phyloP scores from a whole-genome alignment of 2,888 invertebrate species.

The Dolichomitus sp. region DNA sequence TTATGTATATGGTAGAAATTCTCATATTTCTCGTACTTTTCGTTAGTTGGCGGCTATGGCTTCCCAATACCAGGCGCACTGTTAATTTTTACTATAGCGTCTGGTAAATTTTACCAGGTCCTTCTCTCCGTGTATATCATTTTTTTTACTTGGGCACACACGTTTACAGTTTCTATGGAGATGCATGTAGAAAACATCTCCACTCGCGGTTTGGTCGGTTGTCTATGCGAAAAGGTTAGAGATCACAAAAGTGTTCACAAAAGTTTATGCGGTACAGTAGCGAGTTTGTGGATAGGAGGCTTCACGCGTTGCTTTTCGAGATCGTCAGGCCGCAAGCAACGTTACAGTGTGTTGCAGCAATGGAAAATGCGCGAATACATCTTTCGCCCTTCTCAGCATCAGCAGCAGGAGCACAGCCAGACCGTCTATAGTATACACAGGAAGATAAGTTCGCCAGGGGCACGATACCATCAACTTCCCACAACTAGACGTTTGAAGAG shows the following conservation, averaged over 20 bases:
- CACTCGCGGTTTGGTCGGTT: constrained; percentile 17
- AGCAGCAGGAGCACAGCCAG: background rate
- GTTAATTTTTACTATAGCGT: too few species aligned
- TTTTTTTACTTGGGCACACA: too few species aligned
- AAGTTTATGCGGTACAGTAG: constrained; percentile 45
- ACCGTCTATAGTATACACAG: constrained; percentile 14
- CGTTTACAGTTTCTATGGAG: background rate
- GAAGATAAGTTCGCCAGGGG: constrained; percentile 29
- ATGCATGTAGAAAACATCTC: constrained; percentile 15
- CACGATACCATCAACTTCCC: constrained; percentile 22
- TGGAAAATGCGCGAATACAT: background rate
- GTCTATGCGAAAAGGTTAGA: constrained; percentile 1
- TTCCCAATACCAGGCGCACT: too few species aligned
- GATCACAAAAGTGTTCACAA: constrained; percentile 36
- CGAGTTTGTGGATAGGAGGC: constrained; percentile 27
- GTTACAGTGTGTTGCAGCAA: constrained; percentile 3
- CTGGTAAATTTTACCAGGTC: too few species aligned
- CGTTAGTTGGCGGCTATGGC: too few species aligned
- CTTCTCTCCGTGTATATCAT: too few species aligned
- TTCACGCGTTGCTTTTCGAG: constrained; percentile 29
- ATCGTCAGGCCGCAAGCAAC: constrained; percentile 20
- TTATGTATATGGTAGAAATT: too few species aligned
- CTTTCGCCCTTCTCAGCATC: constrained; percentile 6
- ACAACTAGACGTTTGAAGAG: constrained; percentile 53
- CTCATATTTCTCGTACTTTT: too few species aligned